Evolutionary conservation across 1,140 invertebrate genomes (phyloP).

Genomic region (Caenorhabditis remanei): DNA sequence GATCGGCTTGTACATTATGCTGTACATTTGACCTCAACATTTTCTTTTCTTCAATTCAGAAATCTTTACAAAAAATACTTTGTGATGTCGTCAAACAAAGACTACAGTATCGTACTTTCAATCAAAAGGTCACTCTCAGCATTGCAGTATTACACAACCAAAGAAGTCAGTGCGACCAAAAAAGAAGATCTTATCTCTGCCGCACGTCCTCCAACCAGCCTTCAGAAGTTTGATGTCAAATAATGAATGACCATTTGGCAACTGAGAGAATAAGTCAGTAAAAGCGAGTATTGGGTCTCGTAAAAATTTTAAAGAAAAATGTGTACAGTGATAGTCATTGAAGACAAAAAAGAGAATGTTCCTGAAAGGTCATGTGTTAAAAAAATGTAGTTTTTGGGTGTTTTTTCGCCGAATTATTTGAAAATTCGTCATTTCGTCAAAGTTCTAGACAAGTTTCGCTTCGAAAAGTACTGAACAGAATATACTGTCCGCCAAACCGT

Average conservation of each 20-base stretch:
- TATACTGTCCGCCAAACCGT: not conserved
- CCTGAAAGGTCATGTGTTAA: too few species aligned
- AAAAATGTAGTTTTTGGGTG: too few species aligned
- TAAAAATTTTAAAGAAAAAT: not conserved
- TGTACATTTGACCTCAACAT: not conserved
- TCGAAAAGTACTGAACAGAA: not conserved
- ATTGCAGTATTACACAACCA: constrained; percentile 3
- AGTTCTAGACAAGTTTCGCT: too few species aligned
- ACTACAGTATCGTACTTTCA: not conserved
- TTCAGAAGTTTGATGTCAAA: constrained; percentile 15
- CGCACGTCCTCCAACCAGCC: not conserved
- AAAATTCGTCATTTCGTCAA: too few species aligned
- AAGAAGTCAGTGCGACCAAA: not conserved
- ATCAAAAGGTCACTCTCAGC: constrained; percentile 5
- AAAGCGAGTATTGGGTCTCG: not conserved
- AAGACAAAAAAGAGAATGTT: too few species aligned
- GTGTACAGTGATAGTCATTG: too few species aligned
- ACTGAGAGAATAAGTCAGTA: not conserved
- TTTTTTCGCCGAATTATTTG: too few species aligned
- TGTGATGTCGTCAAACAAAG: not conserved
- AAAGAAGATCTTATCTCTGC: not conserved
- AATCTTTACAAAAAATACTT: not conserved
- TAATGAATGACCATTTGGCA: not conserved
- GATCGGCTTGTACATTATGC: not conserved
- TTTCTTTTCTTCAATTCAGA: not conserved